Percentiles rank a stretch among this genome's conserved stretches.
phyloP scores from a whole-genome alignment of 2,113 vertebrate species.

The Lophura nycthemera region DNA sequence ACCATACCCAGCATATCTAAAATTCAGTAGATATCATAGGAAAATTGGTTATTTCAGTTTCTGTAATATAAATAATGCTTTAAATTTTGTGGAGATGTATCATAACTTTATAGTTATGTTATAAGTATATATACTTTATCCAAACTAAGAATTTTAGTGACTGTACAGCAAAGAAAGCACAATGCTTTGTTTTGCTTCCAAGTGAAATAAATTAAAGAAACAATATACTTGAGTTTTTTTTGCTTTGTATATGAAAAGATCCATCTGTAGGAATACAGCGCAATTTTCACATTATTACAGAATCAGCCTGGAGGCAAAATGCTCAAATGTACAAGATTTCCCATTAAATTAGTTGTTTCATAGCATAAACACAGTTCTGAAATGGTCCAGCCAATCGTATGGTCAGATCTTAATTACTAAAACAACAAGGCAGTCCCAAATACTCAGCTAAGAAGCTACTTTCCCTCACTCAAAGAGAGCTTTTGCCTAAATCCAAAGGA shows the following conservation, averaged over 20 bases:
- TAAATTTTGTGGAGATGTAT: not conserved
- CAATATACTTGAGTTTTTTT: not conserved
- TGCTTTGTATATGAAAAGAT: not conserved
- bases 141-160: not conserved
- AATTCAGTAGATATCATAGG: not conserved
- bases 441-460: not conserved
- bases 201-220: not conserved
- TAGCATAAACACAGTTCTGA: not conserved
- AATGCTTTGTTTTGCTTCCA: not conserved
- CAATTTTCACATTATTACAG: constrained; percentile 10
- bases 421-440: not conserved
- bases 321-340: not conserved
- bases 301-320: constrained; percentile 12
- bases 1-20: not conserved
- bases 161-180: not conserved
- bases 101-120: too few relatives aligned
- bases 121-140: not conserved
- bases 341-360: constrained; percentile 2
- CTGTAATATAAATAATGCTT: not conserved
- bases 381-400: not conserved
- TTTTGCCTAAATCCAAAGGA: not conserved
- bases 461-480: not conserved
- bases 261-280: not conserved
- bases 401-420: not conserved
- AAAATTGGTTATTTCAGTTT: not conserved